These are phyloP conservation scores for Bagarius yarrelli DNA, from an alignment of 2,113 vertebrate species.

Conservation along the genomic window DNA sequence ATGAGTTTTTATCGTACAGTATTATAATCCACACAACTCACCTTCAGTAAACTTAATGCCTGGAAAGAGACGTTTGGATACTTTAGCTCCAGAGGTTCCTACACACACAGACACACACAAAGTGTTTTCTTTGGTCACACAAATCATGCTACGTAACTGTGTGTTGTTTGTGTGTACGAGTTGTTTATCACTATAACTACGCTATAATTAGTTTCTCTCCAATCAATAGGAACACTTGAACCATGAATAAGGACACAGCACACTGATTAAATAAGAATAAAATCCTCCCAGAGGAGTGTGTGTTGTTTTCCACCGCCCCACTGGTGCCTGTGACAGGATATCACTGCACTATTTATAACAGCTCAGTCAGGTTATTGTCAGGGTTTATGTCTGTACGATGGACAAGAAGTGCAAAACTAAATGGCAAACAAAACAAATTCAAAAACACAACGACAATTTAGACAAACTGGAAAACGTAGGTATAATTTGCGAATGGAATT, in stretches of 20 bases:
- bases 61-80: constrained; percentile 82
- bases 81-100: constrained; percentile 88
- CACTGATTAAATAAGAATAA: not conserved
- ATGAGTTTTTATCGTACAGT: not conserved
- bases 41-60: constrained; percentile 88
- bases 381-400: no score
- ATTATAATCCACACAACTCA: constrained; percentile 57
- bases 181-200: constrained; percentile 1
- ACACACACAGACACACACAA: constrained; percentile 19
- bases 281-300: constrained; percentile 1
- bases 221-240: constrained; percentile 1
- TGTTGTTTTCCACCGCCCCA: constrained; percentile 7
- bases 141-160: not conserved
- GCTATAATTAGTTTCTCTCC: not conserved
- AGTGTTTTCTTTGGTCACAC: not conserved
- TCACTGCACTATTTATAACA: not conserved
- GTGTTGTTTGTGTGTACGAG: not conserved
- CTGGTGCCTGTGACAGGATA: not conserved
- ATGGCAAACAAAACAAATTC: no score
- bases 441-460: no score
- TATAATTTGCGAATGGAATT: no score
- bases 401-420: no score
- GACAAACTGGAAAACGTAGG: no score
- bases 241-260: constrained; percentile 3
- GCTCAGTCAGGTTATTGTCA: not conserved